Evolutionary conservation across 1,140 invertebrate genomes (phyloP).

Genomic region (Zaprionus inermis): DNA sequence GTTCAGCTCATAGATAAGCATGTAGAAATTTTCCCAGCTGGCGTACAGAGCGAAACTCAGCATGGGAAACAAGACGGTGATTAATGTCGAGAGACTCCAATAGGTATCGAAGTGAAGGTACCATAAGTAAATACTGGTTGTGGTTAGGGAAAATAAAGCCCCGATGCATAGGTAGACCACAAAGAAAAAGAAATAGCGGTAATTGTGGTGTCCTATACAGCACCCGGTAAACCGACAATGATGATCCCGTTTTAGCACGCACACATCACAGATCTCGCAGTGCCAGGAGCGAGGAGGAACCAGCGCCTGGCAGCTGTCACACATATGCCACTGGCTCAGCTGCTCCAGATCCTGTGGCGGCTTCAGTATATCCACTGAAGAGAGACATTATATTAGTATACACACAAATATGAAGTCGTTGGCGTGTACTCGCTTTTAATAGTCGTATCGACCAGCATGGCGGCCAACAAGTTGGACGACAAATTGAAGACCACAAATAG

Average conservation of each 20-base stretch:
- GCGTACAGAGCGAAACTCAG: constrained; percentile 86
- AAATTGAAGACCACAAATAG: constrained; percentile 91
- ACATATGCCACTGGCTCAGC: constrained; percentile 88
- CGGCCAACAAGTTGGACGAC: constrained; percentile 89
- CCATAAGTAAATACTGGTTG: constrained; percentile 89
- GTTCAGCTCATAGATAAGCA: constrained; percentile 89
- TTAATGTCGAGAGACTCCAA: constrained; percentile 85
- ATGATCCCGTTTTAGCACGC: constrained; percentile 96
- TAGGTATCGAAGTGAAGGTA: constrained; percentile 84
- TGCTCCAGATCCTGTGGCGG: constrained; percentile 48
- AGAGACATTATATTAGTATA: constrained; percentile 40
- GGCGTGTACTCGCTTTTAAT: constrained; percentile 85
- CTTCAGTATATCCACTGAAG: constrained; percentile 54
- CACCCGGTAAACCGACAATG: constrained; percentile 96
- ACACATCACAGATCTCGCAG: constrained; percentile 91
- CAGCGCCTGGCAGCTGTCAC: constrained; percentile 90
- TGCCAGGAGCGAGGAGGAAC: constrained; percentile 96
- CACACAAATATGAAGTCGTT: background rate
- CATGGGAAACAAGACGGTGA: constrained; percentile 88
- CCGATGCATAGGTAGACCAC: constrained; percentile 91
- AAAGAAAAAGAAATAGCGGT: constrained; percentile 94
- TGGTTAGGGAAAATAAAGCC: constrained; percentile 88
- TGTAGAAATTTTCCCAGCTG: constrained; percentile 84
- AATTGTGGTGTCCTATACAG: constrained; percentile 95
- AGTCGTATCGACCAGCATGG: constrained; percentile 90